phyloP scores from a whole-genome alignment of 2,888 invertebrate species.

The Tachina lurida region DNA sequence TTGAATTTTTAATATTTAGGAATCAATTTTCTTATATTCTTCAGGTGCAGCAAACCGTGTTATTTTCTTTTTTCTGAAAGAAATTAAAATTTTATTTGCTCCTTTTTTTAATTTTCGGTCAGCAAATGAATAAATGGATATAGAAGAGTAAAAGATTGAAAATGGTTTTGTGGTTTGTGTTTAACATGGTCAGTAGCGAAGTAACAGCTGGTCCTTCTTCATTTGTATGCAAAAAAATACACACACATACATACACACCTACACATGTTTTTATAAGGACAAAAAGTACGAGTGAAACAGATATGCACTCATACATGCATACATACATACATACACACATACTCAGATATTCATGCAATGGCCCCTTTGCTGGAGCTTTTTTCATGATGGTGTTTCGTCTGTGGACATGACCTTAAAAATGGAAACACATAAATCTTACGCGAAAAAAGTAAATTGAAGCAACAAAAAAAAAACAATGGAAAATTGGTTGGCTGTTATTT shows the following conservation, averaged over 20 bases:
- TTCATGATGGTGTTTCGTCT: constrained; percentile 51
- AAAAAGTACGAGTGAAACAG: too few relatives aligned
- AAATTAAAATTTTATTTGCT: constrained; percentile 9
- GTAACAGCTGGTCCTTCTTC: constrained; percentile 66
- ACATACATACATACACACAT: not conserved
- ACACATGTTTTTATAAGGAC: not conserved
- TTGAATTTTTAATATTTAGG: too few relatives aligned
- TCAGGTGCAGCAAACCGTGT: not conserved
- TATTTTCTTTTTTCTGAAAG: not conserved
- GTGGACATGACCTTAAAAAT: constrained; percentile 70
- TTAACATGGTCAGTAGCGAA: constrained; percentile 68
- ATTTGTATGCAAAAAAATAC: constrained; percentile 1
- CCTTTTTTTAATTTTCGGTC: not conserved
- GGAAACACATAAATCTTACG: constrained; percentile 68
- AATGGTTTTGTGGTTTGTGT: constrained; percentile 66
- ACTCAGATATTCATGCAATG: not conserved
- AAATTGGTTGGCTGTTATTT: constrained; percentile 34
- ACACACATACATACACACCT: not conserved
- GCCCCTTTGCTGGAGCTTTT: constrained; percentile 17
- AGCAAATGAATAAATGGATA: constrained; percentile 35
- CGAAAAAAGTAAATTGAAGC: constrained; percentile 47
- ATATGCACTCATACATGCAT: not conserved
- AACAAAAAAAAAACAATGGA: constrained; percentile 7
- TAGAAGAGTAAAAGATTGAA: constrained; percentile 45
- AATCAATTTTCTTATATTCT: not conserved